These are phyloP conservation scores for Drosophila anomalata DNA, from an alignment of 2,888 invertebrate genomes.

Conservation along the genomic window DNA sequence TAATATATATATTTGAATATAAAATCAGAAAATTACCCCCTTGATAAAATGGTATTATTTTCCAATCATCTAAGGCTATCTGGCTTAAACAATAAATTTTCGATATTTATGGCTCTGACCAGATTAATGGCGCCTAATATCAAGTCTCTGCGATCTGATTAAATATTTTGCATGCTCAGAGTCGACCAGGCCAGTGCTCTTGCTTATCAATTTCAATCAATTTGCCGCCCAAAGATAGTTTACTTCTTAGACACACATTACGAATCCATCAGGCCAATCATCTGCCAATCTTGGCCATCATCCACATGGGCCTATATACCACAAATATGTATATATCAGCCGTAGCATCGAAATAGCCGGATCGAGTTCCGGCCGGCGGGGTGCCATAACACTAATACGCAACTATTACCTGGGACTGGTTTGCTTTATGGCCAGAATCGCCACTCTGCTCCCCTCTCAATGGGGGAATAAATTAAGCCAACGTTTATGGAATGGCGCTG, in stretches of 20 bases:
- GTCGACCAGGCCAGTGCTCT: neutral
- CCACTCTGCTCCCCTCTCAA: constrained; percentile 3
- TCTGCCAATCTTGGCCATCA: constrained; percentile 10
- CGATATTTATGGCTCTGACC: constrained; percentile 17
- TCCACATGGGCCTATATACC: neutral
- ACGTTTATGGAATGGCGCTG: constrained; percentile 77
- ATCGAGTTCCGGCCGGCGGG: constrained; percentile 22
- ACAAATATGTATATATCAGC: neutral
- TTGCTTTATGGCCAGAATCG: constrained; percentile 65
- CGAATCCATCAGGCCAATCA: constrained; percentile 41
- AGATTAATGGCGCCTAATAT: constrained; percentile 32
- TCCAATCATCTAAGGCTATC: constrained; percentile 4
- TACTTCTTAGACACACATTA: constrained; percentile 34
- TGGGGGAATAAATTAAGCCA: constrained; percentile 68
- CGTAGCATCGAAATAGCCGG: constrained; percentile 6
- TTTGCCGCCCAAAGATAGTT: constrained; percentile 34
- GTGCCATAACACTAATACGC: constrained; percentile 43
- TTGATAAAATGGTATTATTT: neutral
- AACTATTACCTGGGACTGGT: constrained; percentile 60
- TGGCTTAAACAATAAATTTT: constrained; percentile 9
- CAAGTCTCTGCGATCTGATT: constrained; percentile 28
- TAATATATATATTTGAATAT: neutral
- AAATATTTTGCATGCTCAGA: constrained; percentile 36
- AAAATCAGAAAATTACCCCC: neutral
- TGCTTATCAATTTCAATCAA: constrained; percentile 49